Evolutionary conservation across 2,797 vertebrate species (phyloP).

Genomic region (Pygocentrus nattereri): DNA sequence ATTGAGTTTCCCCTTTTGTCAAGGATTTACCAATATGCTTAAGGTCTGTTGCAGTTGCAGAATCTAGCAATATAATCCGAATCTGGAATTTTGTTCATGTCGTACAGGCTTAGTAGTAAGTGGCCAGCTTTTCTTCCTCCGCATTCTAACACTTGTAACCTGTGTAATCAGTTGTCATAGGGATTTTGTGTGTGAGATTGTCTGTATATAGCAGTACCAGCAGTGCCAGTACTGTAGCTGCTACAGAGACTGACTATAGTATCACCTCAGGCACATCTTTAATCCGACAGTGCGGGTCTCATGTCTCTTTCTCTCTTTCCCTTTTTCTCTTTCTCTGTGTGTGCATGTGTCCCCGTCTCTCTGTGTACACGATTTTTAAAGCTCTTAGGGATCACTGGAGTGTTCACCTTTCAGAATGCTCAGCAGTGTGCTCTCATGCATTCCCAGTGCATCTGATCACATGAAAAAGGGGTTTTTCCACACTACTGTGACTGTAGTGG

Average conservation of each 20-base stretch:
- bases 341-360: slow-evolving; percentile 13
- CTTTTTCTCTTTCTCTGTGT: slow-evolving; percentile 16
- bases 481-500: slow-evolving; percentile 1
- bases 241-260: slow-evolving; percentile 52
- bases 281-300: slow-evolving; percentile 47
- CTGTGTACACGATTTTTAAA: slow-evolving; percentile 23
- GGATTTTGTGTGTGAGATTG: not conserved
- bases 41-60: no score
- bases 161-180: not conserved
- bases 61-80: no score
- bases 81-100: not conserved
- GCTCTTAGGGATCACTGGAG: slow-evolving; percentile 21
- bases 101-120: not conserved
- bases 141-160: not conserved
- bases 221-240: slow-evolving; percentile 30
- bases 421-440: slow-evolving; percentile 32
- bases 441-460: slow-evolving; percentile 15
- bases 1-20: no score
- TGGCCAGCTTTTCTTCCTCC: not conserved
- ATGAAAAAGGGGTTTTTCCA: slow-evolving; percentile 6
- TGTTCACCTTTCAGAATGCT: slow-evolving; percentile 37
- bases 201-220: not conserved
- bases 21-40: no score
- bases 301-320: not conserved
- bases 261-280: slow-evolving; percentile 53